These are phyloP conservation scores for Xiphorhynchus erythropygius DNA, from an alignment of 2,797 vertebrate species.

Conservation along the genomic window DNA sequence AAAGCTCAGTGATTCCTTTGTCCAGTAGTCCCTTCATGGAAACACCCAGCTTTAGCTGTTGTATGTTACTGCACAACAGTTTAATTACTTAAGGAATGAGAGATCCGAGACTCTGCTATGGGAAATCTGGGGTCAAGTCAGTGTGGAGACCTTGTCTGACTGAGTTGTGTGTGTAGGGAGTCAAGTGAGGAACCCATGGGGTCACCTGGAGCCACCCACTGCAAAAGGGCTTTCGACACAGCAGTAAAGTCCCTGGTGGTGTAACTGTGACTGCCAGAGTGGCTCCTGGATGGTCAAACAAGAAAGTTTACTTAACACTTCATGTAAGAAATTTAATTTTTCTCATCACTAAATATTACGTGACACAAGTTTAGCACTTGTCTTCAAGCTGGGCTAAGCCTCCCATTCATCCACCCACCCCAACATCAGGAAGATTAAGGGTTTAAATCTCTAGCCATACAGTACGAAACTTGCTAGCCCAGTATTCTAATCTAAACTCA, in stretches of 20 bases:
- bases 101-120: neutral
- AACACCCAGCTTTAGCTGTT: neutral
- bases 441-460: neutral
- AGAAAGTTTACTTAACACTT: neutral
- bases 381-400: neutral
- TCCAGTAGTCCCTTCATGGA: too few relatives aligned
- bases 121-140: rapidly evolving
- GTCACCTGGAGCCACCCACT: neutral
- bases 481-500: neutral
- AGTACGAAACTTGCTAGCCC: neutral
- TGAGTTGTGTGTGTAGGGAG: too few relatives aligned
- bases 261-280: neutral
- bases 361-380: neutral
- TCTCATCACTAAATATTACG: neutral
- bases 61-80: neutral
- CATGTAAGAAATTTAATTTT: neutral
- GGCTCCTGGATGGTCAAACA: neutral
- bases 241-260: neutral
- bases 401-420: rapidly evolving
- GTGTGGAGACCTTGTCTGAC: neutral
- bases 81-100: neutral
- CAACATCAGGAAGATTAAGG: neutral
- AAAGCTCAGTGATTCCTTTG: neutral
- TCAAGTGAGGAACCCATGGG: neutral
- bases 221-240: neutral